A percentile compares a stretch with the other conserved stretches of the same genome.
phyloP scores from a whole-genome alignment of 2,113 vertebrate genomes.

The Gymnobelideus leadbeateri region DNA sequence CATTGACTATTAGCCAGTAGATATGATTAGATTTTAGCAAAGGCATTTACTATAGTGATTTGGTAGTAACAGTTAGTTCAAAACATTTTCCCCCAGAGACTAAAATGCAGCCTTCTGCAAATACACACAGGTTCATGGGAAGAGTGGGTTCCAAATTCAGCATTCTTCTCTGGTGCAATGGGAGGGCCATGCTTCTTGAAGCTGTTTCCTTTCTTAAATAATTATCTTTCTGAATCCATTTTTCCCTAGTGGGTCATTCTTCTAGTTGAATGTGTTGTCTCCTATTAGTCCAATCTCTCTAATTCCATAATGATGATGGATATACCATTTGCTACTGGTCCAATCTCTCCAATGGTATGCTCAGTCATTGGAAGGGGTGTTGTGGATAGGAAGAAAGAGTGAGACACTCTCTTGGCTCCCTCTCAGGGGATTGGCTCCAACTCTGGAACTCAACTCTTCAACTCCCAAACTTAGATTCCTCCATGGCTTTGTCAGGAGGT shows the following conservation, averaged over 20 bases:
- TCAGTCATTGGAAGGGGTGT: background rate
- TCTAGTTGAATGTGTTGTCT: background rate
- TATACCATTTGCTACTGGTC: background rate
- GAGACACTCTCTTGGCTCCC: background rate
- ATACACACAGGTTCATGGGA: too few relatives aligned
- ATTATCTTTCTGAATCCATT: background rate
- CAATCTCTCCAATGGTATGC: background rate
- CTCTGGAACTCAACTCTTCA: too few relatives aligned
- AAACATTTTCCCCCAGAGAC: too few relatives aligned
- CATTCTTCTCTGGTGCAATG: background rate
- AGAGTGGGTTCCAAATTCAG: background rate
- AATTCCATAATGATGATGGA: background rate
- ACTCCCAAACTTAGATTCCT: too few relatives aligned
- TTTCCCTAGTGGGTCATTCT: background rate
- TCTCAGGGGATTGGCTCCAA: background rate
- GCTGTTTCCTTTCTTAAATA: background rate
- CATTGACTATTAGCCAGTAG: too few relatives aligned
- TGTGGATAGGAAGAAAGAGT: background rate
- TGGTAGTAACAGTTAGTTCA: too few relatives aligned
- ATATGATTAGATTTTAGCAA: too few relatives aligned
- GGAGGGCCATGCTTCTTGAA: background rate
- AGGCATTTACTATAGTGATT: too few relatives aligned
- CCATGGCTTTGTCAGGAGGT: too few relatives aligned
- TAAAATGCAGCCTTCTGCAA: too few relatives aligned
- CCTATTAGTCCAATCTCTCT: background rate